These are phyloP conservation scores for Psittacula derbiana DNA, from an alignment of 2,797 vertebrate genomes.

Conservation along the genomic window DNA sequence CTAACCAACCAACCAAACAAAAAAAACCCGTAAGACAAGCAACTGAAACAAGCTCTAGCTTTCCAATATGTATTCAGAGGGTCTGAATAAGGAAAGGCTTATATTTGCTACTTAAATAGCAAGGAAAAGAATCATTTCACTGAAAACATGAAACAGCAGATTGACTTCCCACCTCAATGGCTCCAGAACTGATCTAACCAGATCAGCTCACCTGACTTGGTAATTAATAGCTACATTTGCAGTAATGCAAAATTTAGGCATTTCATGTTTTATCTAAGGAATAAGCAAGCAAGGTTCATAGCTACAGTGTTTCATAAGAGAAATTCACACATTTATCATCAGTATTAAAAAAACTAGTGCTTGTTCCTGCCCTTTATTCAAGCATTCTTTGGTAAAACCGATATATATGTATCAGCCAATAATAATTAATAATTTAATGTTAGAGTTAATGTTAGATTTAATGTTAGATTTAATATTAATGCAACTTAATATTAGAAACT, in stretches of 20 bases:
- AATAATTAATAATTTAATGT: not conserved
- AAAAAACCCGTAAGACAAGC: not conserved
- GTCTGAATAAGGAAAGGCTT: not conserved
- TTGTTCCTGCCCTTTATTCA: not conserved
- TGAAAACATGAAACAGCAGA: not conserved
- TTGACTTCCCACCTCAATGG: not conserved
- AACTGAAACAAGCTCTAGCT: not conserved
- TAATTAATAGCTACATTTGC: not conserved
- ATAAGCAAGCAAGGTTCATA: not conserved
- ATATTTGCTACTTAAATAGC: not conserved
- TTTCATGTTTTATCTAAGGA: not conserved
- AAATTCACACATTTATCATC: not conserved
- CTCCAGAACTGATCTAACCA: not conserved
- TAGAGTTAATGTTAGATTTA: not conserved
- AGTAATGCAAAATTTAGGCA: not conserved
- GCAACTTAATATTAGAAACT: not conserved
- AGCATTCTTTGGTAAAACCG: not conserved
- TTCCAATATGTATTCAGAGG: not conserved
- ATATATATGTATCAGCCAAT: not conserved
- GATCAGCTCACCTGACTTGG: not conserved
- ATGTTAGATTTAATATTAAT: not conserved
- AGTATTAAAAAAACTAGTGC: not conserved
- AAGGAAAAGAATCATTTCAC: not conserved
- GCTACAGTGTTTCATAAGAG: rapidly evolving
- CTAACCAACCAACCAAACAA: no score